Evolutionary conservation across 2,113 vertebrate species (phyloP).

Genomic region (Paradisaea rubra): DNA sequence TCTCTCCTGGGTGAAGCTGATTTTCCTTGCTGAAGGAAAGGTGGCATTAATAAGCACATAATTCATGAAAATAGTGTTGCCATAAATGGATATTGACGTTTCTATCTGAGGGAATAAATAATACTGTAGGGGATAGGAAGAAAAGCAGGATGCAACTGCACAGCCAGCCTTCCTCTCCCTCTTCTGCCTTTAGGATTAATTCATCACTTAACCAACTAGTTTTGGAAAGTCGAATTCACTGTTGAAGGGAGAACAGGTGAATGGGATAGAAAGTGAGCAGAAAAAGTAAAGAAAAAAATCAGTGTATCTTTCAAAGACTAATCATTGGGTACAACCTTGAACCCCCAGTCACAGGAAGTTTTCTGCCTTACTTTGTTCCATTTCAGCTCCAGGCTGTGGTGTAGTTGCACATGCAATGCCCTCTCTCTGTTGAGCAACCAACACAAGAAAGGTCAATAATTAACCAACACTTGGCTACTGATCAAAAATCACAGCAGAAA

Average conservation of each 20-base stretch:
- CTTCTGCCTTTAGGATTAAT: background rate
- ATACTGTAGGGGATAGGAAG: background rate
- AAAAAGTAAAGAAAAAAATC: background rate
- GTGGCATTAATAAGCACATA: background rate
- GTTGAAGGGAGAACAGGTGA: background rate
- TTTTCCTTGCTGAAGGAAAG: slow-evolving; percentile 19
- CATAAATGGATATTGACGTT: background rate
- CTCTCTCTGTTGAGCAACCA: background rate
- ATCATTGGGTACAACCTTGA: background rate
- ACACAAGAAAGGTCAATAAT: background rate
- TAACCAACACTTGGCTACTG: background rate
- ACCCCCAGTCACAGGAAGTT: background rate
- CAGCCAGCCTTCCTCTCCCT: background rate
- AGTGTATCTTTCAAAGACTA: background rate
- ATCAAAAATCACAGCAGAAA: background rate
- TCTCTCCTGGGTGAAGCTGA: slow-evolving; percentile 12
- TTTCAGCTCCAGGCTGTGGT: background rate
- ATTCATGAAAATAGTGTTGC: background rate
- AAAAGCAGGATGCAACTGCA: background rate
- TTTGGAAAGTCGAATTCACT: background rate
- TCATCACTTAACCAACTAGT: background rate
- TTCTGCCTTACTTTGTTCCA: background rate
- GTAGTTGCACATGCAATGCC: background rate
- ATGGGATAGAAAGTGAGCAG: background rate
- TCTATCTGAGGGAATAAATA: background rate